Evolutionary conservation across 2,113 vertebrate species (phyloP).

Genomic region (Vidua macroura): DNA sequence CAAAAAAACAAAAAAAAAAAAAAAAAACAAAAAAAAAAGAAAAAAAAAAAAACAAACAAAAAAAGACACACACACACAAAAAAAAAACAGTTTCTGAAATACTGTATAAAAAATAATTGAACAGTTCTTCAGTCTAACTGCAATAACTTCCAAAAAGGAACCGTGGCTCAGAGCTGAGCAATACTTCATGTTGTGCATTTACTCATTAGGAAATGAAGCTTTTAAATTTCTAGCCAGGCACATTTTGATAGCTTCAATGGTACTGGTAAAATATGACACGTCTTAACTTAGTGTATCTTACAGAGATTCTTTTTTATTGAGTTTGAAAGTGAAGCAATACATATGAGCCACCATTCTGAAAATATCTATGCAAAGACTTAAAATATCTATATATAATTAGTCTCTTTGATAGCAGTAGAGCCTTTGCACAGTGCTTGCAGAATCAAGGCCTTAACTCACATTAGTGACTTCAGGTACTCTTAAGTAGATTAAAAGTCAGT

Average conservation of each 20-base stretch:
- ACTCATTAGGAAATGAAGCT: background rate
- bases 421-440: background rate
- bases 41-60: background rate
- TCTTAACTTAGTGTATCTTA: background rate
- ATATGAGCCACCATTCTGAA: background rate
- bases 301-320: background rate
- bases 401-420: background rate
- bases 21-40: background rate
- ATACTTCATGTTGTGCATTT: background rate
- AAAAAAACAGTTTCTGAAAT: constrained; percentile 16
- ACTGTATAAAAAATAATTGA: background rate
- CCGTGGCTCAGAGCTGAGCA: background rate
- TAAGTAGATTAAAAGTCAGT: background rate
- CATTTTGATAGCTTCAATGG: background rate
- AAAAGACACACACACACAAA: no score
- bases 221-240: background rate
- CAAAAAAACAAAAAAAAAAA: background rate
- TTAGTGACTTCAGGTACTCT: background rate
- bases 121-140: background rate
- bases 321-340: constrained; percentile 20
- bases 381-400: background rate
- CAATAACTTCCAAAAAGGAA: background rate
- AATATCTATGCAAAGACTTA: background rate
- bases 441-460: background rate
- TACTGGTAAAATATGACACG: background rate